Conservation (phyloP, 2,888 invertebrate species). For the Scaptomyza tumidula region DNA sequence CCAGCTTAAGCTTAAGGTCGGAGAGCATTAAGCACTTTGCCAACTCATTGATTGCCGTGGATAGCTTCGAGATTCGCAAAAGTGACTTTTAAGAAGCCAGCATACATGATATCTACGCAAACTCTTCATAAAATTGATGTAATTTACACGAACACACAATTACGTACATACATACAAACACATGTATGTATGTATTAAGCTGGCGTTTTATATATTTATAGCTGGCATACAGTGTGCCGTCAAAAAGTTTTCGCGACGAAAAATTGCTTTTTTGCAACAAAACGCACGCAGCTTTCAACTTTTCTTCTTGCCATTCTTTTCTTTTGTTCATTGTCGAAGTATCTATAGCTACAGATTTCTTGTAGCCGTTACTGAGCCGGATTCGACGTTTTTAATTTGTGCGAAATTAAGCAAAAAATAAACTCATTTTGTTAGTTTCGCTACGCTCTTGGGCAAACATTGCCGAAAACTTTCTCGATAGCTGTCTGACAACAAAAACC, state of each 20-base stretch:
- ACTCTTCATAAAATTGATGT: conserved; percentile 60
- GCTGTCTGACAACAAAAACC: conserved; percentile 75
- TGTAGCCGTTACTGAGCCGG: conserved; percentile 59
- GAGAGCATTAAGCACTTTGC: conserved; percentile 51
- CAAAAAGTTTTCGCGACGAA: conserved; percentile 59
- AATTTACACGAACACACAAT: conserved; percentile 40
- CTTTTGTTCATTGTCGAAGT: conserved; percentile 6
- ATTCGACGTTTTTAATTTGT: conserved; percentile 77
- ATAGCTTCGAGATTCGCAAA: conserved; percentile 29
- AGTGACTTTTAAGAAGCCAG: conserved; percentile 49
- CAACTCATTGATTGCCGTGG: conserved; percentile 49
- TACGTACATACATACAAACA: not conserved
- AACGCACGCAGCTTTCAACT: conserved; percentile 44
- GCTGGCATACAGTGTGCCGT: conserved; percentile 54
- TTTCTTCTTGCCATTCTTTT: conserved; percentile 15
- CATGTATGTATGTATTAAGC: not conserved
- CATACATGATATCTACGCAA: conserved; percentile 32
- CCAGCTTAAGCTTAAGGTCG: conserved; percentile 2
- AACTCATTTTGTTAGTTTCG: conserved; percentile 76
- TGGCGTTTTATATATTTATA: conserved; percentile 51
- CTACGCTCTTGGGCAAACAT: conserved; percentile 72
- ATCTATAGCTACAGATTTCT: conserved; percentile 40
- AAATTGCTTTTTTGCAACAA: conserved; percentile 50
- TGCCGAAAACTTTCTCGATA: conserved; percentile 73
- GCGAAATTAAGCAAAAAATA: conserved; percentile 81